Evolutionary conservation across 2,113 vertebrate genomes (phyloP).

Genomic region (Brachypteracias leptosomus): DNA sequence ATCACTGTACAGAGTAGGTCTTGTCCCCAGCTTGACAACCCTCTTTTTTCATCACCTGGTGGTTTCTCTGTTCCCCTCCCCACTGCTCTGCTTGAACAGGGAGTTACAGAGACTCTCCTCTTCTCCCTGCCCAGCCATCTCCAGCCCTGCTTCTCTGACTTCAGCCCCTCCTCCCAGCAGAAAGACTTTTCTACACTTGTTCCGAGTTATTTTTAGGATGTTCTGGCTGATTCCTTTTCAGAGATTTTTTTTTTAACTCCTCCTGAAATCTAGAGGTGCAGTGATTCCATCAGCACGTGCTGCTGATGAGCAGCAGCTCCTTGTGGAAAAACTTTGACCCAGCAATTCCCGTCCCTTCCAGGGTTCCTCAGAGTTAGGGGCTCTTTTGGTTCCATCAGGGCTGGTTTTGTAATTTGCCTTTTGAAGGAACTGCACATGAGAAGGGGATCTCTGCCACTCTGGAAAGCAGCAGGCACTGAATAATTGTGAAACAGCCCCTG

Average conservation of each 20-base stretch:
- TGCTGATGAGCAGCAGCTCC: background rate
- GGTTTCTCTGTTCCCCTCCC: background rate
- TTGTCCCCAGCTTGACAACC: slow-evolving; percentile 19
- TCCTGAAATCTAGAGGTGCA: background rate
- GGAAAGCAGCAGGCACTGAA: background rate
- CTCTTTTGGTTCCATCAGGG: background rate
- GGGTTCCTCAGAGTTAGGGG: background rate
- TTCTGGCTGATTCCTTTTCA: background rate
- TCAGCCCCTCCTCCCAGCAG: background rate
- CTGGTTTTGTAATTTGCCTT: background rate
- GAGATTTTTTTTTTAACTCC: background rate
- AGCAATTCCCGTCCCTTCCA: background rate
- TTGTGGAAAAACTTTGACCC: background rate
- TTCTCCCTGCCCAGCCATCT: background rate
- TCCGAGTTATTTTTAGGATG: background rate
- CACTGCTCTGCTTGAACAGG: background rate
- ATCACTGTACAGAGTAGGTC: background rate
- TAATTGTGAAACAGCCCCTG: background rate
- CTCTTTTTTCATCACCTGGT: background rate
- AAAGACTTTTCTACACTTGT: background rate
- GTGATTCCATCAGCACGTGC: background rate
- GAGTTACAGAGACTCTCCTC: background rate
- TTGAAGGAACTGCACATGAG: background rate
- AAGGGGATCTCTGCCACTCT: background rate
- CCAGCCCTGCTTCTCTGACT: background rate